Base-by-base conservation (phyloP, 2,113 vertebrate species). In the Pseudopipra pipra region DNA sequence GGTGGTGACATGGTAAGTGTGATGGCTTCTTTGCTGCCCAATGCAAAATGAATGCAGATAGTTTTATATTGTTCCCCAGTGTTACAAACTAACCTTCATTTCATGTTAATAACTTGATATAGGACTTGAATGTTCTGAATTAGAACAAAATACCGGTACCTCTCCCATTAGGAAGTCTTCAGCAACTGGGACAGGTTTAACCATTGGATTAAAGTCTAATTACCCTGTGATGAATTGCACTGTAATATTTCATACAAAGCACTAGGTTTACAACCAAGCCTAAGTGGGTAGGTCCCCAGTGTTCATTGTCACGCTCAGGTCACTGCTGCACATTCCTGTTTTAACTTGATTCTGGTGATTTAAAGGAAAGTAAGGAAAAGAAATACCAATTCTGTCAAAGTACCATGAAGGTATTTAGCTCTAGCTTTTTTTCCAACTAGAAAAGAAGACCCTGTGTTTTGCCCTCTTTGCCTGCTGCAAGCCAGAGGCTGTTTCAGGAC, bases 161-260 rank as follows among this genome's bases (percentile, higher is more conserved):
- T 77, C 39, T 66, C 14, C 90, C 92, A 90, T 88, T 83, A 88
- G 47, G 76, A 51, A 52, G 43, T 59, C 67, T 91, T 96, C 65
- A 86, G 59, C 63, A 90, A 59, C 58, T 23, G 33, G 65, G 39
- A 71, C 33, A 59, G 59, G 59, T 77, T 93, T 96, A 94, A 74
- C 92, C 30, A 63, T 6, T 43, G 87, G 78, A 87, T 84, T 88
- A 55, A 90, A 85, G 95, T 71, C 95, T 90, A 86, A 96, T 83
- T 80, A 52, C 72, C n/a, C 47, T 44, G 17, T 83, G 92, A 86
- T 96, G 72, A 94, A 88, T 94, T 82, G 87, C 46, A 80, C 51
- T 56, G 54, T 35, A 77, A 86, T 93, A 86, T 68, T 96, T 91
- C 65, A 77, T 63, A 59, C 7, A 37, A 67, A 95, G 61, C 72